Percentiles rank a stretch among this genome's conserved stretches.
These are phyloP conservation scores for Aphaenogaster floridana DNA, from an alignment of 1,140 invertebrate genomes.

Conservation along the genomic window DNA sequence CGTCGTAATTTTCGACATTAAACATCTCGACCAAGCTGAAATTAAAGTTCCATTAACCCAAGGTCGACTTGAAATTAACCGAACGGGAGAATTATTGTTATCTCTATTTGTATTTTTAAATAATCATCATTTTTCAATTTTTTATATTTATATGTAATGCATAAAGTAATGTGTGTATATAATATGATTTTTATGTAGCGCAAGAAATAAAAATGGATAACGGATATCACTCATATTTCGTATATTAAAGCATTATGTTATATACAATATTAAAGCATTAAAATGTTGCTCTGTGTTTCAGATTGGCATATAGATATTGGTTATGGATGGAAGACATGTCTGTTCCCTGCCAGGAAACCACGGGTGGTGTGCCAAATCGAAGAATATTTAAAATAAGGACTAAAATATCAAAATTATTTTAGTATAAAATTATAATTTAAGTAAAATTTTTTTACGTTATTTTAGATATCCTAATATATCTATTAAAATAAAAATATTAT, in stretches of 20 bases:
- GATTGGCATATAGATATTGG: background rate
- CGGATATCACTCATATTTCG: background rate
- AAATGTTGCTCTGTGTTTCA: background rate
- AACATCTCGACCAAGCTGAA: background rate
- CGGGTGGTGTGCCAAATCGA: background rate
- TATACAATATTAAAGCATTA: background rate
- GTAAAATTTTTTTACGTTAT: background rate
- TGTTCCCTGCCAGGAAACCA: background rate
- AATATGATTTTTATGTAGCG: background rate
- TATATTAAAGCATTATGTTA: background rate
- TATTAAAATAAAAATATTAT: background rate
- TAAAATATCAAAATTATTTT: slow-evolving; percentile 12
- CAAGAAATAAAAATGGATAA: background rate
- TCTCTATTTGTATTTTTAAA: background rate
- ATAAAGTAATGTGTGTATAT: background rate
- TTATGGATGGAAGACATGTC: background rate
- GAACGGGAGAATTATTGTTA: background rate
- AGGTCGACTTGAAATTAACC: slow-evolving; percentile 3
- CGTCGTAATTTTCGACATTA: slow-evolving; percentile 30
- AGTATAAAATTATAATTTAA: slow-evolving; percentile 21
- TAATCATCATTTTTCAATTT: background rate
- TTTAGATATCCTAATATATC: background rate
- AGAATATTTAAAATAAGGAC: background rate
- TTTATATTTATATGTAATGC: background rate
- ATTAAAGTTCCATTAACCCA: slow-evolving; percentile 16